Percentiles rank a stretch among this genome's conserved stretches.
Evolutionary conservation across 1,140 invertebrate genomes (phyloP).

Genomic region (Drosophila quadrilineata): DNA sequence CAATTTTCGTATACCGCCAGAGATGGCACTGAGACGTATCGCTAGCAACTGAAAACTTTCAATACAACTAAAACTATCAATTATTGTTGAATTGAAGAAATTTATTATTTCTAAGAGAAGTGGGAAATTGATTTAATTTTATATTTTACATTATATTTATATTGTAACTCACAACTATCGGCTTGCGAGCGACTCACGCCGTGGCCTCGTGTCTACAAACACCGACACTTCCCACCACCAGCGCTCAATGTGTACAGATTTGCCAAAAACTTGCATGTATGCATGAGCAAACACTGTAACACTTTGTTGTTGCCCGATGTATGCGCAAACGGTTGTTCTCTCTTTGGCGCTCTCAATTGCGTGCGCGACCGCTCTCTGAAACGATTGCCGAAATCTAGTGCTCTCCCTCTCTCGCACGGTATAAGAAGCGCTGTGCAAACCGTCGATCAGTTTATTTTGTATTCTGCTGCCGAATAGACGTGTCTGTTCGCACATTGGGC

Average conservation of each 20-base stretch:
- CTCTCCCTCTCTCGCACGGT: neutral
- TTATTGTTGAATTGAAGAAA: no score
- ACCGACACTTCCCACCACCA: neutral
- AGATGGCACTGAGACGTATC: no score
- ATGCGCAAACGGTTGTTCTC: neutral
- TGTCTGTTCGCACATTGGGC: neutral
- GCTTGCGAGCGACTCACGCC: conserved; percentile 9
- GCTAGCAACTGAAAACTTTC: no score
- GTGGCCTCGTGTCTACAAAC: neutral
- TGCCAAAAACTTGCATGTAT: neutral
- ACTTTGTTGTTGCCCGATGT: neutral
- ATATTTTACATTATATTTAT: neutral
- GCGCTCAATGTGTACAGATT: neutral
- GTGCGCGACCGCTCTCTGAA: neutral
- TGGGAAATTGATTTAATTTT: neutral
- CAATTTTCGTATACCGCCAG: neutral
- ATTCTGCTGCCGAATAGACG: neutral
- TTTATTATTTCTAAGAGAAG: no score
- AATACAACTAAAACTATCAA: no score
- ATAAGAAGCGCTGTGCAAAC: neutral
- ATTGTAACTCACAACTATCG: neutral
- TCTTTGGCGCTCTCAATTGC: neutral
- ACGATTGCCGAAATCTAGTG: neutral
- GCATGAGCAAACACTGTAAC: neutral
- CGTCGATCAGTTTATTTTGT: conserved; percentile 5